Percentiles rank a stretch among this genome's conserved stretches.
phyloP scores from a whole-genome alignment of 1,140 invertebrate genomes.

The Bombus impatiens region DNA sequence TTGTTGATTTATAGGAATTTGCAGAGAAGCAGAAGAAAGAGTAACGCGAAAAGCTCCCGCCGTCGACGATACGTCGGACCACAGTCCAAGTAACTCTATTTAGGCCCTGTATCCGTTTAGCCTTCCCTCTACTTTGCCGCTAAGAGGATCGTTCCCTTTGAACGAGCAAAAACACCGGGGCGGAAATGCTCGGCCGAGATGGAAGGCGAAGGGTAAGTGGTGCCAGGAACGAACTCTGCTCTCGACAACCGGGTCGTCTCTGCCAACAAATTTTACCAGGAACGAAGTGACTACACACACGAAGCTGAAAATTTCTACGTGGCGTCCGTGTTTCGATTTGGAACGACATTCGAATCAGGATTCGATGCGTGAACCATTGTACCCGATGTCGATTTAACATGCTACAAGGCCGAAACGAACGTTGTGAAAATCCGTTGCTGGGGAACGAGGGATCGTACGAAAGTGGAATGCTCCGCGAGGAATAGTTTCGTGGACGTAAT shows the following conservation, averaged over 20 bases:
- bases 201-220: constrained; percentile 46
- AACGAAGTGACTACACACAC: not conserved
- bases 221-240: constrained; percentile 37
- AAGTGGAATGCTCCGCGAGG: not conserved
- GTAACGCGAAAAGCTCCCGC: not conserved
- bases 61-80: constrained; percentile 16
- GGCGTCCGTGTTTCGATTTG: not conserved
- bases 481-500: no score
- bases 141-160: constrained; percentile 55
- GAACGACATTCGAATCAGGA: constrained; percentile 1
- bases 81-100: constrained; percentile 33
- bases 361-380: constrained; percentile 9
- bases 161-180: constrained; percentile 55
- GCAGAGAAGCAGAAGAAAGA: no score
- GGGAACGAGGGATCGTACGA: not conserved
- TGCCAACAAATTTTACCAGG: constrained; percentile 18
- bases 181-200: constrained; percentile 46
- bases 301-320: not conserved
- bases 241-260: constrained; percentile 6
- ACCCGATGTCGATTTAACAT: constrained; percentile 1
- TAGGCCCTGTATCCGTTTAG: constrained; percentile 48
- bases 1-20: not conserved
- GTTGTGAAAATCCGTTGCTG: not conserved
- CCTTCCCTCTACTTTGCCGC: constrained; percentile 42
- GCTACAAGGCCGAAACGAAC: not conserved